Evolutionary conservation across 2,797 vertebrate species (phyloP), one percentile per base, ranked within the genome.

Genomic region (Manis crassicaudata): DNA sequence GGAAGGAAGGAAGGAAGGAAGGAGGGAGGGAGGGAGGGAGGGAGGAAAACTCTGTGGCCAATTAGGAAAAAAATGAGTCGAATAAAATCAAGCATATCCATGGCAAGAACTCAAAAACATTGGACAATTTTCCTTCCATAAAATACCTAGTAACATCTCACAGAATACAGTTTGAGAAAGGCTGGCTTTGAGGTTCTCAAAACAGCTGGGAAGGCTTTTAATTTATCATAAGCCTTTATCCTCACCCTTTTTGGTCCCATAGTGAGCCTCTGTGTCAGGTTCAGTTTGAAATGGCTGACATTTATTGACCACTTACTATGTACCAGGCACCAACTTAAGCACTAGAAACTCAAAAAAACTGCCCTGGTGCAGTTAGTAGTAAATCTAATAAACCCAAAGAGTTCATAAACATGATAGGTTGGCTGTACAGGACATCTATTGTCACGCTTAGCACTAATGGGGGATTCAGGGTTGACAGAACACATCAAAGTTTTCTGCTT

Each of bases 121-220:
- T 9, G 23, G 27, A 86, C 27, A 77, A n/a, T 14, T 63, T 8
- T 32, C 20, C 29, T 6, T 56, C 6, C 23, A 25, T 29, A 87
- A 62, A 94, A 96, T 7, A 58, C 46, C 54, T 56, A 62, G 27
- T 56, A 62, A 89, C n/a, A 17, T 81, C 67, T 94, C 89, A 32
- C 20, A 20, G 46, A 76, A 72, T 32, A 80, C 56, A 73, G 72
- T 76, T 62, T 93, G 83, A 87, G n/a, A 93, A 93, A 92, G 84
- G 13, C 62, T 77, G 37, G 23, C 37, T 83, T 67, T n/a, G 37
- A 80, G 46, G 25, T 56, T 73, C 91, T 96, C 46, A 63, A 37
- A 93, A 88, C 8, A 77, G n/a, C 56, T 88, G 67, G 12, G 58
- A 56, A 92, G 27, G 21, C 6, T 92, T 63, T 85, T 13, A 37